phyloP scores from a whole-genome alignment of 2,797 vertebrate genomes.

The Hydrolagus colliei region DNA sequence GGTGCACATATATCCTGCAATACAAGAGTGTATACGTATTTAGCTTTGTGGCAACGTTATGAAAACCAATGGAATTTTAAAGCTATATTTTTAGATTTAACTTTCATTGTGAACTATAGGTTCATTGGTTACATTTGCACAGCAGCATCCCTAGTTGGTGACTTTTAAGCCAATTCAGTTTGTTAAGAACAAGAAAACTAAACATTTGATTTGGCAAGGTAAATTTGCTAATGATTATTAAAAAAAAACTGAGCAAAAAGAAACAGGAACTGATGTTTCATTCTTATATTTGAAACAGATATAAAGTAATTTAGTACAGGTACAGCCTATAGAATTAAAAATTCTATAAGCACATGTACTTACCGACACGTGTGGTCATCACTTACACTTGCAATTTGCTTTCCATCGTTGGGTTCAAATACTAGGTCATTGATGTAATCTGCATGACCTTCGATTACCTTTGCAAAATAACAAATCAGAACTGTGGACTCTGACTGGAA shows the following conservation, averaged over 20 bases:
- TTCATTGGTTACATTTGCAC: too few species aligned
- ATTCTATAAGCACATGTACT: constrained; percentile 33
- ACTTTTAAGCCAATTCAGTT: not conserved
- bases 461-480: constrained; percentile 36
- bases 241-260: too few species aligned
- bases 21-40: too few species aligned
- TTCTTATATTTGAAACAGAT: not conserved
- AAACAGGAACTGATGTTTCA: not conserved
- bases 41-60: too few species aligned
- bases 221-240: too few species aligned
- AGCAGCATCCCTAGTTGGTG: not conserved
- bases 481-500: constrained; percentile 35
- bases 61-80: too few species aligned
- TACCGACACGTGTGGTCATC: constrained; percentile 98
- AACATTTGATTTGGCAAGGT: constrained; percentile 13
- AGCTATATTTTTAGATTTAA: too few species aligned
- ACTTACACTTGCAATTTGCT: constrained; percentile 88
- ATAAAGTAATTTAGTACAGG: not conserved
- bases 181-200: not conserved
- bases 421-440: constrained; percentile 91
- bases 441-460: constrained; percentile 84
- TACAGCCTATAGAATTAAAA: not conserved
- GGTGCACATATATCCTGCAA: too few species aligned
- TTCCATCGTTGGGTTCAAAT: constrained; percentile 83
- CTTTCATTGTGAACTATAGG: too few species aligned